Base-by-base conservation (phyloP, 2,888 invertebrate species). In the Nomada flava region DNA sequence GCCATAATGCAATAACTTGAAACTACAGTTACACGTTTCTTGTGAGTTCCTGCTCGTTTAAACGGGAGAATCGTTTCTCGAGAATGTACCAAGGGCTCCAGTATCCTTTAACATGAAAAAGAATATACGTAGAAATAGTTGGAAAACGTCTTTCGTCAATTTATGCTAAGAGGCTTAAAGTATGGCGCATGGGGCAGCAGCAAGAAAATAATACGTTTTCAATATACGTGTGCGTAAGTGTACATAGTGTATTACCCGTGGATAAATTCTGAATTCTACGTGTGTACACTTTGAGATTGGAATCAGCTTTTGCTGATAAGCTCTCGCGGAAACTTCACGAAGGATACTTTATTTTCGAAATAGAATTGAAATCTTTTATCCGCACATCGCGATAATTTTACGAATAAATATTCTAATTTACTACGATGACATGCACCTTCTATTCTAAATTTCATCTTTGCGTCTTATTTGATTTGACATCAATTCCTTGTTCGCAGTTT, bases 261-360 rank as follows among this genome's bases (percentile, higher is more conserved):
- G 79, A 81, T 76, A 64, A 62, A 71, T 80, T 42, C 50, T 63
- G 71, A 84, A 84, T 77, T 62, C 62, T 67, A 62, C 69, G 67
- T 74, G 53, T 53, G 60, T 62, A 42, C 36, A 75, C 64, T 59
- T 75, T n/a, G 18, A 13, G 63, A 84, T 70, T 70, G n/a, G 67
- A 84, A 84, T 84, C 71, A 64, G 57, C 62, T 47, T 42, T 10
- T 2, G 20, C 0, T 42, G 50, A n/a, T 23, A 55, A 64, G n/a
- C 2, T 50, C 59, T 69, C 36, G 29, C 36, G 3, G 36, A 20
- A 23, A 60, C 15, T 36, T 11, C 20, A 29, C 13, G 4, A 13
- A 15, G 52, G 20, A 18, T 26, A 53, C 18, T 71, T 29, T n/a
- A 1, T 52, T 29, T 26, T n/a, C 7, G 23, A 11, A n/a, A n/a